phyloP scores from a whole-genome alignment of 2,888 invertebrate species.

The Strigamia transsilvanica region DNA sequence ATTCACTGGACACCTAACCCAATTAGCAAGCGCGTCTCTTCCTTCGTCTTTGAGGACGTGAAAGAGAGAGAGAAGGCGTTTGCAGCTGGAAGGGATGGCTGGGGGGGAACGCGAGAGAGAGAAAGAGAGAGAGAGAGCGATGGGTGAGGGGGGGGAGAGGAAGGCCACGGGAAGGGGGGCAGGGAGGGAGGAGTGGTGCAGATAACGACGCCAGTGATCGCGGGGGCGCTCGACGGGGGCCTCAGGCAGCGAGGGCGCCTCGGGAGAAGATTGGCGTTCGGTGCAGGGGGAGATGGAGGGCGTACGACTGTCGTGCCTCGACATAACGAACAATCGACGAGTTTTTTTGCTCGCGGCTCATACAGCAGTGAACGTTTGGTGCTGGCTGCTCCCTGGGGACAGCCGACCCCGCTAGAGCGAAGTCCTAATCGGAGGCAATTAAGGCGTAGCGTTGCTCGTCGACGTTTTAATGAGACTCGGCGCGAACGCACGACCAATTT shows the following conservation, averaged over 20 bases:
- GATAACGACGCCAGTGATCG: conserved; percentile 38
- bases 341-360: background rate
- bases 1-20: conserved; percentile 41
- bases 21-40: conserved; percentile 28
- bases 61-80: background rate
- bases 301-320: conserved; percentile 4
- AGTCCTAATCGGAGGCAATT: conserved; percentile 42
- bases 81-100: conserved; percentile 12
- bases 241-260: conserved; percentile 36
- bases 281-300: background rate
- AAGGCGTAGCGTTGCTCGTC: conserved; percentile 9
- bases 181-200: conserved; percentile 10
- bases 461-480: conserved; percentile 42
- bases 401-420: background rate
- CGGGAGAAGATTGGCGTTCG: conserved; percentile 41
- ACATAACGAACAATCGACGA: conserved; percentile 1
- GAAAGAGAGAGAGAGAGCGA: background rate
- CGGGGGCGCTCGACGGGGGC: conserved; percentile 39
- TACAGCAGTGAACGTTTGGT: background rate
- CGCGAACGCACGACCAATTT: conserved; percentile 41
- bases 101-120: too few species aligned
- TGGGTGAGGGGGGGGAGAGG: background rate
- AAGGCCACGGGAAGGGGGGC: background rate
- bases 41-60: background rate
- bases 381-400: conserved; percentile 26